Evolutionary conservation across 2,113 vertebrate species (phyloP).

Genomic region (Lontra canadensis): DNA sequence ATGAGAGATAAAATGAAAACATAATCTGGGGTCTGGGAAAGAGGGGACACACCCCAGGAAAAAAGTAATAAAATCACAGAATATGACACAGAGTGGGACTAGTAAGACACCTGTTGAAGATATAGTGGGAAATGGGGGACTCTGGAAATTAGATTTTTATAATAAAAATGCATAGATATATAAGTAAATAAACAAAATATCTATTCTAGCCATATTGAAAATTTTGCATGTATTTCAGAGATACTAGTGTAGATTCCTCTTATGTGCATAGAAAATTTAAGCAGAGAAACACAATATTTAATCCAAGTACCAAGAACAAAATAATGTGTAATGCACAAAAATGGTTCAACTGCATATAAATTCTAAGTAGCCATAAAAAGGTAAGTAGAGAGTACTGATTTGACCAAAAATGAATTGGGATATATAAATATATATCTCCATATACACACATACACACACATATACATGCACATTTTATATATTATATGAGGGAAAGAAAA

Average conservation of each 20-base stretch:
- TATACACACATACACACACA: background rate
- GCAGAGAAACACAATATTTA: background rate
- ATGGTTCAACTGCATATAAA: background rate
- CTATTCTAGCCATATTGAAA: background rate
- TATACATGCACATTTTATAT: background rate
- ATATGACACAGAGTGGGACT: background rate
- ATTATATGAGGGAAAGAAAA: background rate
- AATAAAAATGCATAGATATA: background rate
- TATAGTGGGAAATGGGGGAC: background rate
- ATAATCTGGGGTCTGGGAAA: too few species aligned
- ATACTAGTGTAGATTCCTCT: background rate
- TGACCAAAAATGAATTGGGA: background rate
- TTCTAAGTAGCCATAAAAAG: background rate
- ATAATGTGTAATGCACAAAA: background rate
- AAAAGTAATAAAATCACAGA: background rate
- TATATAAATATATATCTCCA: background rate
- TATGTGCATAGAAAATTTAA: background rate
- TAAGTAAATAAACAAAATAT: background rate
- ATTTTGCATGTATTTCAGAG: background rate
- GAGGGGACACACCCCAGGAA: background rate
- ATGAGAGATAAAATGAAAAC: background rate
- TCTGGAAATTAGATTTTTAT: background rate
- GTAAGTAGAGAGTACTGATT: background rate
- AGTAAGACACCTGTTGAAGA: background rate
- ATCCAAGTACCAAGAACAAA: background rate